These are phyloP conservation scores for Polydrusus tereticollis DNA, from an alignment of 2,888 invertebrate genomes.

Conservation along the genomic window DNA sequence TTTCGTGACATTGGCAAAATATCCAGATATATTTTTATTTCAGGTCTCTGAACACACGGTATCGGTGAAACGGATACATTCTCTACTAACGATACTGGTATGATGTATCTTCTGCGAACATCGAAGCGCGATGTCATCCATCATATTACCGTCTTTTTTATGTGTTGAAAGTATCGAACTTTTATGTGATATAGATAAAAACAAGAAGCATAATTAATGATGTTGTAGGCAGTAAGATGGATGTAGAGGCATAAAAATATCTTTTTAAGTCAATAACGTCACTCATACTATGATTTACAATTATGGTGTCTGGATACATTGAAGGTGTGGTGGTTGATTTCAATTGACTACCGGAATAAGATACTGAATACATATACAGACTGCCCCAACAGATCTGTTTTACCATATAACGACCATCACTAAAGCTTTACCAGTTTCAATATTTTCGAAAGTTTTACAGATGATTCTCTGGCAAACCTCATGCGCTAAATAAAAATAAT, in stretches of 20 bases:
- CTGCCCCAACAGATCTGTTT: no score
- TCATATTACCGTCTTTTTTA: constrained; percentile 12
- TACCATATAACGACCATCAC: no score
- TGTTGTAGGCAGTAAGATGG: constrained; percentile 2
- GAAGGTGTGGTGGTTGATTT: no score
- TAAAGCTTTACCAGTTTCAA: no score
- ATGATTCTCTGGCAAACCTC: no score
- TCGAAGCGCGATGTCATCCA: constrained; percentile 4
- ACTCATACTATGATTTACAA: no score
- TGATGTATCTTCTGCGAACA: constrained; percentile 11
- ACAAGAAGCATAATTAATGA: constrained; percentile 16
- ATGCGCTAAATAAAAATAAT: no score
- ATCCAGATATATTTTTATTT: not conserved
- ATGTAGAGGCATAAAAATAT: not conserved
- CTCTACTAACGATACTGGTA: constrained; percentile 3
- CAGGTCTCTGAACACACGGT: not conserved
- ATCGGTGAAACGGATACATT: not conserved
- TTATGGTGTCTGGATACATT: no score
- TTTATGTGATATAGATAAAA: constrained; percentile 17
- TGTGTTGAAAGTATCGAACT: constrained; percentile 6
- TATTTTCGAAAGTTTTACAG: no score
- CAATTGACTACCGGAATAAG: no score
- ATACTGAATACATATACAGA: no score
- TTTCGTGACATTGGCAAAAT: no score
- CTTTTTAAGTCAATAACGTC: not conserved